A percentile compares a stretch with the other conserved stretches of the same genome.
These are phyloP conservation scores for Andrena trimmerana DNA, from an alignment of 2,888 invertebrate genomes.

Conservation along the genomic window DNA sequence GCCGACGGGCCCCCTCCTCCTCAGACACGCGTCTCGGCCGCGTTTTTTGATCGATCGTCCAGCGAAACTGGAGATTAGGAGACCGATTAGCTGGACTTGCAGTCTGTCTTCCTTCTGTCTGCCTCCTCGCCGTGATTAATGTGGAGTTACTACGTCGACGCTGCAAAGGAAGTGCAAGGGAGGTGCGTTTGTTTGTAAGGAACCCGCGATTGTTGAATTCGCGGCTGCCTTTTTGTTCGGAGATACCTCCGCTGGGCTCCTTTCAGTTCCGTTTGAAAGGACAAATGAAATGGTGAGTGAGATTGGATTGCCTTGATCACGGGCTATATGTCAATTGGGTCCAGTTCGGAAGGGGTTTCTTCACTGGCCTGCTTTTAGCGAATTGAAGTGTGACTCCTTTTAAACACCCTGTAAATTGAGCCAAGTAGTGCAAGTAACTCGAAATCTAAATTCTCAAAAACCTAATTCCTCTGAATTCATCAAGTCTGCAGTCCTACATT, in stretches of 20 bases:
- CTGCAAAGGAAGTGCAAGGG: not conserved
- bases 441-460: too few species aligned
- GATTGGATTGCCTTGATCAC: not conserved
- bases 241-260: too few species aligned
- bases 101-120: conserved; percentile 31
- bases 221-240: not conserved
- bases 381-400: too few species aligned
- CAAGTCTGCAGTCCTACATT: too few species aligned
- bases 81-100: conserved; percentile 41
- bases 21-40: conserved; percentile 1
- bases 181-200: conserved; percentile 12
- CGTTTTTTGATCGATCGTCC: conserved; percentile 50
- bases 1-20: not conserved
- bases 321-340: too few species aligned
- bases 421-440: too few species aligned
- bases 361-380: too few species aligned
- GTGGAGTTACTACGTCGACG: conserved; percentile 5
- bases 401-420: too few species aligned
- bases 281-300: too few species aligned
- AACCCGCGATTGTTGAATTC: conserved; percentile 16
- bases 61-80: conserved; percentile 34
- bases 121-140: conserved; percentile 47
- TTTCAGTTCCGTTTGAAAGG: too few species aligned
- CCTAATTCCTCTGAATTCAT: too few species aligned
- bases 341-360: not conserved